These are phyloP conservation scores for Bos taurus DNA, from an alignment of 2,113 vertebrate species.

Conservation along the genomic window ARS-UCD2.0 NC_037350.1:10659501-10660000, in stretches of 20 bases:
- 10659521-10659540: neutral
- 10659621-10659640: neutral
- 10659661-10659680: fast-evolving
- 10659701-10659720: neutral
- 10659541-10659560: neutral
- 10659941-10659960: neutral
- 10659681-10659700: neutral
- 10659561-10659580: neutral
- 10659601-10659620: neutral
- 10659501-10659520: fast-evolving
- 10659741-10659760: neutral
- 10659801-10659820: neutral
- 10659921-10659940: neutral
- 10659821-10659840: neutral
- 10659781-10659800: neutral
- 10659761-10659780: neutral
- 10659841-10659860: neutral
- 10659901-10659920: neutral
- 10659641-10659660: neutral
- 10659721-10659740: neutral
- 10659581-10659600: neutral
- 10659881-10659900: neutral
- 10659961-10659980: neutral
- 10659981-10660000: neutral
- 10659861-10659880: neutral